These are phyloP conservation scores for Stenurella melanura DNA, from an alignment of 2,888 invertebrate genomes.

Conservation along the genomic window DNA sequence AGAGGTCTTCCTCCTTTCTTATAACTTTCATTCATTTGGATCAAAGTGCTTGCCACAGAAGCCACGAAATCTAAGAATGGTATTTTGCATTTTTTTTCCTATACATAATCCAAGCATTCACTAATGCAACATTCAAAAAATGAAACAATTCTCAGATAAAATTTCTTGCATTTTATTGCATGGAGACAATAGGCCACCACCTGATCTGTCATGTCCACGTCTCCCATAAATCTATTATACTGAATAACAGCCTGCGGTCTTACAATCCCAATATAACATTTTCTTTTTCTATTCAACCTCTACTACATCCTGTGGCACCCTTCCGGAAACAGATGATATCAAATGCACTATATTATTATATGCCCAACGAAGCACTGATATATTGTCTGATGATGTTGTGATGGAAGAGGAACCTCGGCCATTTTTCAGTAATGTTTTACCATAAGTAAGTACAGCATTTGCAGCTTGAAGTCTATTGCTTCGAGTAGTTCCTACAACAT, in stretches of 20 bases:
- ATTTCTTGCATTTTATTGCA: not conserved
- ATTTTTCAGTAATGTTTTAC: conserved; percentile 8
- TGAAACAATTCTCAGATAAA: no score
- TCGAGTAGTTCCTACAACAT: conserved; percentile 35
- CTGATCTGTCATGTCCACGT: not conserved
- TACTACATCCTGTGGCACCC: not conserved
- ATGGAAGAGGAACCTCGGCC: not conserved
- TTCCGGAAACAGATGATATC: not conserved
- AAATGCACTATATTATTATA: not conserved
- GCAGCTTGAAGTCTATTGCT: conserved; percentile 33
- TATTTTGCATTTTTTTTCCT: no score
- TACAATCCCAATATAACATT: not conserved
- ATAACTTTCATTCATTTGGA: not conserved
- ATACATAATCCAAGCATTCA: not conserved
- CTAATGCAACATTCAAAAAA: conserved; percentile 4
- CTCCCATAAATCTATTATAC: no score
- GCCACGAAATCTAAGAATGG: no score
- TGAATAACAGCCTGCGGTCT: not conserved
- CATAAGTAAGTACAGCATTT: not conserved
- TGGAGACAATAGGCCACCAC: not conserved
- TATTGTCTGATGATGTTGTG: conserved; percentile 6
- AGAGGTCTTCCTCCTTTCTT: not conserved
- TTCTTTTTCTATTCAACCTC: not conserved
- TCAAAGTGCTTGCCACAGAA: no score
- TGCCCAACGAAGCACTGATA: no score